Evolutionary conservation across 2,888 invertebrate species (phyloP).

Genomic region (Stegana nigrithorax): DNA sequence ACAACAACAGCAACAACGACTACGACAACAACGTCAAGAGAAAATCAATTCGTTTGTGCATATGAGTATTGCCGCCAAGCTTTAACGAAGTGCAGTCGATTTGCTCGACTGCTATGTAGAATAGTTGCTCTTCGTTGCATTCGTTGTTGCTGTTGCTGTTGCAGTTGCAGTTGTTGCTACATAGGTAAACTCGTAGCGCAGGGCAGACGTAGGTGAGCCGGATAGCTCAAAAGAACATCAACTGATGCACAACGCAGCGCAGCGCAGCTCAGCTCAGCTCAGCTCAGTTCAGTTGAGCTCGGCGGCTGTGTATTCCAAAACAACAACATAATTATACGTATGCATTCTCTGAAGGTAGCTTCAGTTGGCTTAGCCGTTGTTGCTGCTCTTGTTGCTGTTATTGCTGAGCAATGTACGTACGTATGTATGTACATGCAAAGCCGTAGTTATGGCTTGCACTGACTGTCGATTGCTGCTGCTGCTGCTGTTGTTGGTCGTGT

Average conservation of each 20-base stretch:
- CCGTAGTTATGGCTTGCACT: too few species aligned
- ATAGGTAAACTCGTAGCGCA: background rate
- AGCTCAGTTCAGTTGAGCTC: background rate
- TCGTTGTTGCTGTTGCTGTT: background rate
- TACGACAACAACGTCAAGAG: background rate
- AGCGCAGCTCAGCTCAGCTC: background rate
- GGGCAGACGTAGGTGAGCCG: background rate
- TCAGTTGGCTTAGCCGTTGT: slow-evolving; percentile 1
- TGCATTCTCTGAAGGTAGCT: slow-evolving; percentile 14
- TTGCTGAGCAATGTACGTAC: too few species aligned
- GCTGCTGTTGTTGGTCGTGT: background rate
- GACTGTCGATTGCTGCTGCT: too few species aligned
- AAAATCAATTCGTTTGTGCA: too few species aligned
- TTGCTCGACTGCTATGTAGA: too few species aligned
- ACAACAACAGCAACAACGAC: background rate
- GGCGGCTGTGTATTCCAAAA: background rate
- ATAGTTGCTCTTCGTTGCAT: slow-evolving; percentile 10
- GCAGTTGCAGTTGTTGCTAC: background rate
- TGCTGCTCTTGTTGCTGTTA: background rate
- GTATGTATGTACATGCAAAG: too few species aligned
- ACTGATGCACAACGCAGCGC: background rate
- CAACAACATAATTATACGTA: slow-evolving; percentile 26
- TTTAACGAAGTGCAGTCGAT: too few species aligned
- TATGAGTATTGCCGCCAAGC: too few species aligned
- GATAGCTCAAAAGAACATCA: background rate